Evolutionary conservation across 2,113 vertebrate genomes (phyloP), one percentile per base, ranked within the genome.

Genomic region (Penelope pileata): DNA sequence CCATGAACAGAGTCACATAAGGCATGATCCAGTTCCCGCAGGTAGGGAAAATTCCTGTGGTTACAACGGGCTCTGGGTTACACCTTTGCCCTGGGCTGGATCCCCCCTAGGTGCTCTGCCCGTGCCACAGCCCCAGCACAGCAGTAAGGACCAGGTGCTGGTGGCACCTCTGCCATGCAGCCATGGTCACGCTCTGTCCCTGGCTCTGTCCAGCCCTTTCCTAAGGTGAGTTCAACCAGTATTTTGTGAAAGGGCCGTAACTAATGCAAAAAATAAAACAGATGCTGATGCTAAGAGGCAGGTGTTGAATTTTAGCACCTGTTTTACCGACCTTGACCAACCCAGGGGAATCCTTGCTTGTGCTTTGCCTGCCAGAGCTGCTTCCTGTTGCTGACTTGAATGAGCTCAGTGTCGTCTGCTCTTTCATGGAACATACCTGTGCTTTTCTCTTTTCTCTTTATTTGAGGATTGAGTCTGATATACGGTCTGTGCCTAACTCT

Each of bases 391-490:
- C 68, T 68, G 76, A 6, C 67, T 86, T 67, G 95, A 95, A 96
- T 93, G 93, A 95, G 93, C 86, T 27, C 51, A 6, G 13, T 91
- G 85, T 79, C 77, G 77, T 96, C 59, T 75, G 88, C 95, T 76
- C 90, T 93, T 93, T 95, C 91, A 90, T 92, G 82, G 91, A 91
- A 90, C 90, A 91, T 83, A 69, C 63, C 72, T 91, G 81, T 95
- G 90, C 86, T 96, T 96, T 95, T 96, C 91, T 97, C 95, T 97
- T 95, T 93, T 91, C 88, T 97, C 96, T 96, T 96, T 91, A 87
- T 96, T 92, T 94, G 87, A 89, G 74, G 94, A 96, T 32, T 73
- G 87, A 93, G 76, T 95, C 91, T 96, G 96, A 86, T 78, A 78
- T 66, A 60, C 3, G 16, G 63, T 88, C 74, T 68, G 73, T 94